These are phyloP conservation scores for Agrilus cyanescens DNA, from an alignment of 2,888 invertebrate species.

Conservation along the genomic window DNA sequence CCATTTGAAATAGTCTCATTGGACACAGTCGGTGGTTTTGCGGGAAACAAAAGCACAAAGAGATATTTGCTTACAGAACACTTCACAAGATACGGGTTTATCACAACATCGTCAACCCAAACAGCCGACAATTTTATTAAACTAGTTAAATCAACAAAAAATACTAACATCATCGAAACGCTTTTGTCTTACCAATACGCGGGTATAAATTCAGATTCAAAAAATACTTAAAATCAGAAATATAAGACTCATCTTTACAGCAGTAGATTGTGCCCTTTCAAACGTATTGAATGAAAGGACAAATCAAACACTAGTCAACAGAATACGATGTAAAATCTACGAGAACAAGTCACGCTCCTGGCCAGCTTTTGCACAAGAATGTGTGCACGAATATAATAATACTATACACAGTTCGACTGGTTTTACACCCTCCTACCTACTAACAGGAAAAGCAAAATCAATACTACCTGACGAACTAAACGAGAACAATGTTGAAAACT, in stretches of 20 bases:
- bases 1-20: conserved; percentile 21
- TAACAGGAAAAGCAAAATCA: too few relatives aligned
- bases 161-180: background rate
- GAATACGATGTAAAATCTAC: background rate
- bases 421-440: too few relatives aligned
- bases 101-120: conserved; percentile 19
- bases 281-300: background rate
- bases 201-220: background rate
- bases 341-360: too few relatives aligned
- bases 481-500: too few relatives aligned
- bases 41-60: conserved; percentile 18
- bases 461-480: too few relatives aligned
- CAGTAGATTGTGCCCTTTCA: background rate
- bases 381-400: too few relatives aligned
- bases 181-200: conserved; percentile 1
- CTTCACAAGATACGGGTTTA: conserved; percentile 20
- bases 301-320: conserved; percentile 1
- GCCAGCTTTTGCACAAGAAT: too few relatives aligned
- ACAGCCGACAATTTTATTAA: conserved; percentile 20
- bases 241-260: too few relatives aligned
- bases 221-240: too few relatives aligned
- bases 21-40: conserved; percentile 20
- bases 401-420: too few relatives aligned
- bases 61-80: conserved; percentile 22
- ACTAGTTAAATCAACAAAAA: conserved; percentile 5